Percentiles rank a stretch among this genome's conserved stretches.
Conservation (phyloP, 2,113 vertebrate species). For the Ibidorhyncha struthersii region DNA sequence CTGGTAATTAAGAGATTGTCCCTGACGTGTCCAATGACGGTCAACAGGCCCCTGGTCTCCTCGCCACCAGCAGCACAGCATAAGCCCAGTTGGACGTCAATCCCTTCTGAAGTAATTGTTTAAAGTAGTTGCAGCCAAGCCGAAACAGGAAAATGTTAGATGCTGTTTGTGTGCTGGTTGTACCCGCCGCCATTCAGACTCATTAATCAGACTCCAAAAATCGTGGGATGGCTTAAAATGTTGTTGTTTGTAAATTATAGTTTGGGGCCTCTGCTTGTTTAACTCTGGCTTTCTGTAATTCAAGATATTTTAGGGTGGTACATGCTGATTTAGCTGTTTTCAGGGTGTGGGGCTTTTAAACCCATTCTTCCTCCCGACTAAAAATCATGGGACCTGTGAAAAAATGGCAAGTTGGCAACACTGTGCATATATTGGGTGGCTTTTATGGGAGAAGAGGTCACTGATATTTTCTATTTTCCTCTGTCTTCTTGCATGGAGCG, state of each 20-base stretch:
- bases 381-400: background rate
- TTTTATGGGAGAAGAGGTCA: background rate
- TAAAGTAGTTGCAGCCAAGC: background rate
- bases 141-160: background rate
- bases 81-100: background rate
- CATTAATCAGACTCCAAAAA: background rate
- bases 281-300: background rate
- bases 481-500: background rate
- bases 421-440: no score
- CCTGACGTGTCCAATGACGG: rapidly evolving
- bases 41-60: background rate
- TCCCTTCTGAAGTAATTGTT: background rate
- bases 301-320: background rate
- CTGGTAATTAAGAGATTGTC: background rate
- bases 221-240: background rate
- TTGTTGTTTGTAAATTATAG: background rate
- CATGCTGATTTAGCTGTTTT: rapidly evolving
- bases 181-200: background rate
- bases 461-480: background rate
- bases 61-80: background rate
- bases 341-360: background rate
- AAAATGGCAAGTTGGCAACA: background rate
- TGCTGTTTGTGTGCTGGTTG: background rate
- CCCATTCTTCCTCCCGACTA: rapidly evolving
- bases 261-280: background rate